Conservation (phyloP, 2,888 invertebrate genomes). For the Toxonevra muliebris region DNA sequence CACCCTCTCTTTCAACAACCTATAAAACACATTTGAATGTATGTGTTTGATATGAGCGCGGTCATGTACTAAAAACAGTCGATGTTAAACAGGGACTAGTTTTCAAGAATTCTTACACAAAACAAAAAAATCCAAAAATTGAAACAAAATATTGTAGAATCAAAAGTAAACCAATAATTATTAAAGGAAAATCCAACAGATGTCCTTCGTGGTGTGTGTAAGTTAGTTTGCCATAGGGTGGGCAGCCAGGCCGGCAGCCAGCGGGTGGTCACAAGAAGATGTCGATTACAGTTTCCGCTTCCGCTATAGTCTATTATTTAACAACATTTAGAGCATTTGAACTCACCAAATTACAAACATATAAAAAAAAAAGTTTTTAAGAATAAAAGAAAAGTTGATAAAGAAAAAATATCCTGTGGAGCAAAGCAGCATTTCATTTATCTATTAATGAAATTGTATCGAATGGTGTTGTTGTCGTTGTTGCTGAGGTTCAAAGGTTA, state of each 20-base stretch:
- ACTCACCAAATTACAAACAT: too few species aligned
- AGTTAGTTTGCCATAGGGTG: background rate
- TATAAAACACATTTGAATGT: too few species aligned
- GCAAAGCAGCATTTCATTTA: conserved; percentile 3
- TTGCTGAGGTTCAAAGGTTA: conserved; percentile 6
- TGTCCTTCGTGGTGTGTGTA: conserved; percentile 9
- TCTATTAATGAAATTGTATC: conserved; percentile 17
- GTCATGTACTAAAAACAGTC: too few species aligned
- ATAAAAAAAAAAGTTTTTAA: too few species aligned
- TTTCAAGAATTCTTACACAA: too few species aligned
- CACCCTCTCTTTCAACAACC: too few species aligned
- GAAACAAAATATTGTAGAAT: background rate
- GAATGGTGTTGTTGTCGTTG: background rate
- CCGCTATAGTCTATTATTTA: background rate
- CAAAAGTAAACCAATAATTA: conserved; percentile 26
- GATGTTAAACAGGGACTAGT: too few species aligned
- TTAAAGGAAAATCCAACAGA: conserved; percentile 26
- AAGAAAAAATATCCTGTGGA: background rate
- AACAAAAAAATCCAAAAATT: too few species aligned
- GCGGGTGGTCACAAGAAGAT: conserved; percentile 9
- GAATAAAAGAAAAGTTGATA: too few species aligned
- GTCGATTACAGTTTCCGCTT: conserved; percentile 4
- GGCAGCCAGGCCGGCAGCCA: background rate
- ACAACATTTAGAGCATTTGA: too few species aligned
- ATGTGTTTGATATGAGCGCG: too few species aligned